Percentiles rank a stretch among this genome's conserved stretches.
Conservation (phyloP, 2,113 vertebrate genomes). For the Menura novaehollandiae region DNA sequence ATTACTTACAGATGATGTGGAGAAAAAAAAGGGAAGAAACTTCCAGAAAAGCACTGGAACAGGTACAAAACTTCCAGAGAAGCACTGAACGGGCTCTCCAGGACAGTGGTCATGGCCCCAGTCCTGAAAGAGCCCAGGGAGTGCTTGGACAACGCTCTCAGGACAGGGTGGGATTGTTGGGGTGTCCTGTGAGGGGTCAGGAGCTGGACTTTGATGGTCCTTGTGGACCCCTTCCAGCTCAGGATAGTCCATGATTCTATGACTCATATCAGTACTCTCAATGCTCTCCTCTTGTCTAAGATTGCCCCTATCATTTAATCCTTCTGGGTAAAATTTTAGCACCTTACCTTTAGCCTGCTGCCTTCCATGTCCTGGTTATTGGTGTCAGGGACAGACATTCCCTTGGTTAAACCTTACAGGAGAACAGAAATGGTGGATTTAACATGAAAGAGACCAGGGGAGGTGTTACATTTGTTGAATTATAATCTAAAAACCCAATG, state of each 20-base stretch:
- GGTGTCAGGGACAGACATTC: background rate
- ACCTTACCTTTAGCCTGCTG: background rate
- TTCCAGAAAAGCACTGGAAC: background rate
- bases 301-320: background rate
- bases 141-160: background rate
- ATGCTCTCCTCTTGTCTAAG: background rate
- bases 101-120: background rate
- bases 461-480: background rate
- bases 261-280: background rate
- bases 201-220: background rate
- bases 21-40: background rate
- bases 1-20: rapidly evolving
- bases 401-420: background rate
- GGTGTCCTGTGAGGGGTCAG: background rate
- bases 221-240: background rate
- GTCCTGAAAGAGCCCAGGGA: background rate
- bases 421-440: background rate
- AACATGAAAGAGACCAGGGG: background rate
- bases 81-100: background rate
- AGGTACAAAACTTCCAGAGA: background rate
- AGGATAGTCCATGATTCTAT: background rate
- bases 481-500: background rate
- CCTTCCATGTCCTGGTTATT: background rate
- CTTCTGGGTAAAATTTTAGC: background rate
- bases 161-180: background rate